phyloP scores from a whole-genome alignment of 2,113 vertebrate genomes.

The Cyprichromis sp. region DNA sequence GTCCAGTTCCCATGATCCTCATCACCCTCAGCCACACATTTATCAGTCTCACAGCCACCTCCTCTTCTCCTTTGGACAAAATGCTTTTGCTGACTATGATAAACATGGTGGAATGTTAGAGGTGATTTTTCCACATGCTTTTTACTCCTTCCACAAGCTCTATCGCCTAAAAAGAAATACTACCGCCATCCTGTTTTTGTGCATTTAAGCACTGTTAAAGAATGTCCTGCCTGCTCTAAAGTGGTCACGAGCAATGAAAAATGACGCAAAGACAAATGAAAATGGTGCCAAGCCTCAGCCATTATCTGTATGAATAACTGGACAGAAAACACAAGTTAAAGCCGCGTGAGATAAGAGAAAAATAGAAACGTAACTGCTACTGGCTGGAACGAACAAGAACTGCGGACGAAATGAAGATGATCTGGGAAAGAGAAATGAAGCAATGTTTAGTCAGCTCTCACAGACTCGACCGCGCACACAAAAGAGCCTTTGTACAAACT shows the following conservation, averaged over 20 bases:
- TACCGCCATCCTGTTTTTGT: slow-evolving; percentile 23
- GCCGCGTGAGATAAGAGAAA: neutral
- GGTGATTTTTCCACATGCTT: neutral
- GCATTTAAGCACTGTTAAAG: neutral
- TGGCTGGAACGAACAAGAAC: neutral
- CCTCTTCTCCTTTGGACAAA: neutral
- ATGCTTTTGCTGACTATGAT: neutral
- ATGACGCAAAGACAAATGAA: neutral
- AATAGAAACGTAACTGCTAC: neutral
- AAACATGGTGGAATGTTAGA: slow-evolving; percentile 19
- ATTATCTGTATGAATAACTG: neutral
- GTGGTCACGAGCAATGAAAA: neutral
- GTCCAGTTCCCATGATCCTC: slow-evolving; percentile 2
- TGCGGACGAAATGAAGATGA: neutral
- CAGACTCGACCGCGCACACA: slow-evolving; percentile 10
- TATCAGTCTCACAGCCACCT: neutral
- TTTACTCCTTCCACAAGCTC: neutral
- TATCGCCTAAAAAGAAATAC: neutral
- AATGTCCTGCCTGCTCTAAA: slow-evolving; percentile 1
- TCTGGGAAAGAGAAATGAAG: neutral
- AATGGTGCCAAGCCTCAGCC: neutral
- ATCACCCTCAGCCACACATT: neutral
- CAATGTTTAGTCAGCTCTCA: neutral
- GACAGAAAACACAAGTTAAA: neutral
- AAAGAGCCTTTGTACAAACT: slow-evolving; percentile 42